Conservation (phyloP, 1,140 invertebrate genomes). For the Micrasema minimum region DNA sequence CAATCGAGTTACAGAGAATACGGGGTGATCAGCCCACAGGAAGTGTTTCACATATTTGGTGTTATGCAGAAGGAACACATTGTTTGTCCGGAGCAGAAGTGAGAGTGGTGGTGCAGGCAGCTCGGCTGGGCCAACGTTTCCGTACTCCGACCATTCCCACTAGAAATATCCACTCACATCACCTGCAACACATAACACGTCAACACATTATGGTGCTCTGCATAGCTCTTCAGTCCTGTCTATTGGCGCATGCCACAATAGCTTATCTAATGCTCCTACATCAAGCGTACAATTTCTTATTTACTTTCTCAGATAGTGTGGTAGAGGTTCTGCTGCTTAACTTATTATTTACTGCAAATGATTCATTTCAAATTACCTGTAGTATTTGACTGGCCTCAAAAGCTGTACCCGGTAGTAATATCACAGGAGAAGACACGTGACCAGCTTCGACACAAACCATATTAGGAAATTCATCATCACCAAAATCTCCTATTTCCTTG, state of each 20-base stretch:
- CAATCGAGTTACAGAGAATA: slow-evolving; percentile 7
- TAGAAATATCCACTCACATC: slow-evolving; percentile 51
- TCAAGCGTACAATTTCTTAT: too few species aligned
- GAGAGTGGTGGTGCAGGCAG: slow-evolving; percentile 6
- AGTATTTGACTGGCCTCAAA: slow-evolving; percentile 90
- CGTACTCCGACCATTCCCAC: slow-evolving; percentile 31
- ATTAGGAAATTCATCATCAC: slow-evolving; percentile 93
- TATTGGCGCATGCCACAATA: too few species aligned
- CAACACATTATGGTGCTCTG: too few species aligned
- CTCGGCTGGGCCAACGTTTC: background rate
- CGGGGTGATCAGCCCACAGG: background rate
- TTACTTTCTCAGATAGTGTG: too few species aligned
- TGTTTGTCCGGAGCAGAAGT: slow-evolving; percentile 45
- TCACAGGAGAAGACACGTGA: slow-evolving; percentile 85
- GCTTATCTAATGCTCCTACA: too few species aligned
- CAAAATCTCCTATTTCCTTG: slow-evolving; percentile 92
- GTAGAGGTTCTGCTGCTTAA: too few species aligned
- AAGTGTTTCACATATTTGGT: slow-evolving; percentile 38
- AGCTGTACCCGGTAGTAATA: slow-evolving; percentile 85
- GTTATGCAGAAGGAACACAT: slow-evolving; percentile 46
- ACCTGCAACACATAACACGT: slow-evolving; percentile 40
- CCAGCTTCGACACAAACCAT: slow-evolving; percentile 97
- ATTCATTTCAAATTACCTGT: too few species aligned
- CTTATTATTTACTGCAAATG: too few species aligned
- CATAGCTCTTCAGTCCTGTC: too few species aligned